Base-by-base conservation (phyloP, 2,113 vertebrate species). In the Perognathus longimembris region DNA sequence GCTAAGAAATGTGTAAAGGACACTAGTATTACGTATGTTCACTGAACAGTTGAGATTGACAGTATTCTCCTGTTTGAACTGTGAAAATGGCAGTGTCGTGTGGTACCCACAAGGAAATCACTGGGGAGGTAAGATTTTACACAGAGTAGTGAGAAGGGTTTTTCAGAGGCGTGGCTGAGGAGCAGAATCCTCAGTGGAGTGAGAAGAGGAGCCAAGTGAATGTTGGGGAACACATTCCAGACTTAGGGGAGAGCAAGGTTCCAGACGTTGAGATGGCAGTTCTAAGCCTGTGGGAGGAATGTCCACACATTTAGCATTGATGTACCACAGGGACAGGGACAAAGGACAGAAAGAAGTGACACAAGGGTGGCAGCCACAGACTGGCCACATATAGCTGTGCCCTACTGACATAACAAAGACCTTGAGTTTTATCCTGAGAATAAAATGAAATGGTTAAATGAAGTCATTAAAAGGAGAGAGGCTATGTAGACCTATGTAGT, bases 61-160 rank as follows among this genome's bases (percentile, higher is more conserved):
- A 69, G 3, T 57, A 63, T 28, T 86, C 61, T 82, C 7, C 69
- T 34, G 36, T 63, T 85, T 59, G 22, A 69, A 32, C 57, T 57
- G 4, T 4, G 2, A 32, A 64, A n/a, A 64, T 67, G 2, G 22
- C 50, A 61, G 1, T 61, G 64, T 78, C 30, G 1, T 28, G 18
- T 4, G 66, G 5, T 6, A 0, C 4, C 9, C 57, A 2, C 7
- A 36, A 34, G 22, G 26, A 3, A 80, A 17, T 5, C 17, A 5
- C 45, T 4, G 18, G n/a, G 24, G 64, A 6, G 2, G 30, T 54
- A 34, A 81, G 63, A 38, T 66, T 86, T 87, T 32, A 15, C 21
- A 11, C 1, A 14, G 32, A 3, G 28, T 17, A 54, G 18, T 26
- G 54, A 88, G 36, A 36, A 30, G 21, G 32, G 14, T 30, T 34